Conservation (phyloP, 2,113 vertebrate species). For the Cololabis saira region DNA sequence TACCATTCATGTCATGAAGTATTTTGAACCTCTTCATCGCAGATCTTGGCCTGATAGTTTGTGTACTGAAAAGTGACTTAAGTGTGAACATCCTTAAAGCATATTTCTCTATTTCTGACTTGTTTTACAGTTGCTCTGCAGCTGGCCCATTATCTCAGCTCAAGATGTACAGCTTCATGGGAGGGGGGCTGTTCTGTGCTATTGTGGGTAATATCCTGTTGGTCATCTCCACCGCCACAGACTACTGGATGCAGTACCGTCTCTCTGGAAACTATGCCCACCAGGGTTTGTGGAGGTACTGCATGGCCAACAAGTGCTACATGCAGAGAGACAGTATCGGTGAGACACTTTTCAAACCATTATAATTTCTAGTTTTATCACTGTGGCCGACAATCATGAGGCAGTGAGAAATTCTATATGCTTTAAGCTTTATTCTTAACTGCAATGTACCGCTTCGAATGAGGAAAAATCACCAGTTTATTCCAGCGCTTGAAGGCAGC, state of each 20-base stretch:
- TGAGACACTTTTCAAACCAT: slow-evolving; percentile 54
- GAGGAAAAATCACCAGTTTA: too few species aligned
- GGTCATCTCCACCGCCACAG: slow-evolving; percentile 85
- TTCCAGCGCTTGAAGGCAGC: too few species aligned
- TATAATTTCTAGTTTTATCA: not conserved
- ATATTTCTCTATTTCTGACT: not conserved
- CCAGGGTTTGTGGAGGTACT: slow-evolving; percentile 90
- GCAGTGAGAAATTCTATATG: too few species aligned
- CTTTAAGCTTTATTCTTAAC: too few species aligned
- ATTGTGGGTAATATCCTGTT: slow-evolving; percentile 87
- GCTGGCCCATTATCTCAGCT: slow-evolving; percentile 41
- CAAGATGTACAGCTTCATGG: slow-evolving; percentile 90
- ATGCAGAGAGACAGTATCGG: slow-evolving; percentile 88
- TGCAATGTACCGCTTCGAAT: too few species aligned
- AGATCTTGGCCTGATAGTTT: not conserved
- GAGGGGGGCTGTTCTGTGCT: slow-evolving; percentile 88
- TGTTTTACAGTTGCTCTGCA: slow-evolving; percentile 54
- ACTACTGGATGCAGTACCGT: slow-evolving; percentile 91
- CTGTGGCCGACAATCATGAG: too few species aligned
- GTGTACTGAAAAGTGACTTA: too few species aligned
- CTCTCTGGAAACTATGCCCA: slow-evolving; percentile 86
- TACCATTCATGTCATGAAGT: too few species aligned
- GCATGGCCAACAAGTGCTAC: slow-evolving; percentile 87
- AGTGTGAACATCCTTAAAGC: not conserved
- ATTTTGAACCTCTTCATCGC: too few species aligned